Base-by-base conservation (phyloP, 2,888 invertebrate species). In the Scelioninae gen. 2 region DNA sequence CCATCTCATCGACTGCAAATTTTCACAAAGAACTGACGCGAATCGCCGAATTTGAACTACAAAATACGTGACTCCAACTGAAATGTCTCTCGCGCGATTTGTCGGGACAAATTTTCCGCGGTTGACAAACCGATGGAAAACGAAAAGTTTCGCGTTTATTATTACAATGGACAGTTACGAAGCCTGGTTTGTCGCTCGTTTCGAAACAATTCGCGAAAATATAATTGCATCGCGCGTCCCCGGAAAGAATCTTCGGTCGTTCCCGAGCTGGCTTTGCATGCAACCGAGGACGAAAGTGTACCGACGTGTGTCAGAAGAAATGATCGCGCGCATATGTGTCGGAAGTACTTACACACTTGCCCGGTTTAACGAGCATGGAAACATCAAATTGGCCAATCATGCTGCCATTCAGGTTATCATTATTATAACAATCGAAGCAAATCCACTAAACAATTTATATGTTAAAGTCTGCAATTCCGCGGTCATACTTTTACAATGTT, bases 341-440 rank as follows among this genome's bases (percentile, higher is more conserved):
- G 78, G 78, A 79, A 77, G 73, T 77, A 55, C 75, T 78, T 78
- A 78, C 70, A 31, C 67, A 45, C 61, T n/a, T n/a, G 61, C 37
- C 41, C 46, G 52, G 60, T 43, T 69, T 78, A 77, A 77, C 76
- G 74, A 78, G 73, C 74, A 65, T 73, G 68, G 73, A 75, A 68
- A 78, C 73, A 69, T 74, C 60, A 57, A 71, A 64, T 71, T 64
- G 64, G 64, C 43, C 64, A 64, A 71, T 71, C 71, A 52, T 50
- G 48, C 35, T 35, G 57, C 35, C 50, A 50, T 33, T 52, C 39
- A 33, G 10, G 31, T 33, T 31, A 46, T 37, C 37, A 48, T 58
- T 33, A 33, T 43, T 19, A 5, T 43, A 68, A 48, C 41, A 33
- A 57, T 19, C 43, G 18, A 15, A 35, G 37, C n/a, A 35, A 13